Percentiles rank a stretch among this genome's conserved stretches.
These are phyloP conservation scores for Bombus sibiricus DNA, from an alignment of 1,140 invertebrate species.

Conservation along the genomic window DNA sequence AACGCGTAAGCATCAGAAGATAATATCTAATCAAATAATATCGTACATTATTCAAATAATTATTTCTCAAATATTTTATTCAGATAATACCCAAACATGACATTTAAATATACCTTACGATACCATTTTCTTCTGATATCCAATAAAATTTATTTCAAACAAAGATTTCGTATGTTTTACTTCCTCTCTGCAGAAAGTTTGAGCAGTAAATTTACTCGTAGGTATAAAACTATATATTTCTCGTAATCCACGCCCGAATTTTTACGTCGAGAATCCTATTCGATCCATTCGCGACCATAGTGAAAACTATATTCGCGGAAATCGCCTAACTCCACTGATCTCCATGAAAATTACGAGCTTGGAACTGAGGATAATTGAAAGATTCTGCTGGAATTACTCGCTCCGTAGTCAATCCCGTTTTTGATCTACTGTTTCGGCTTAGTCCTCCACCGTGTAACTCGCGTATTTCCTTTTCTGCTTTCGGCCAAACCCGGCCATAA, in stretches of 20 bases:
- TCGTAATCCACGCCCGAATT: neutral
- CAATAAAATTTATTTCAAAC: neutral
- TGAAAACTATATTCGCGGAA: neutral
- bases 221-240: neutral
- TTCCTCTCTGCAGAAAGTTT: neutral
- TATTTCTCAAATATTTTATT: neutral
- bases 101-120: neutral
- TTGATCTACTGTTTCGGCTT: neutral
- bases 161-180: too few relatives aligned
- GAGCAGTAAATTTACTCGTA: neutral
- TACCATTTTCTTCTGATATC: neutral
- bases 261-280: neutral
- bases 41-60: too few relatives aligned
- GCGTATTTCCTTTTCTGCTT: neutral
- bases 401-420: constrained; percentile 1
- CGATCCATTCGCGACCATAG: neutral
- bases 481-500: neutral
- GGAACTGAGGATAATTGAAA: constrained; percentile 2
- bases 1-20: too few relatives aligned
- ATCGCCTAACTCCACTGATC: constrained; percentile 1
- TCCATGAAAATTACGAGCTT: neutral
- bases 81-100: neutral
- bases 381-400: constrained; percentile 14
- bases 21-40: too few relatives aligned
- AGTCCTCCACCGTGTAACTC: neutral